Evolutionary conservation across 2,113 vertebrate species (phyloP).

Genomic region (Odocoileus virginianus): DNA sequence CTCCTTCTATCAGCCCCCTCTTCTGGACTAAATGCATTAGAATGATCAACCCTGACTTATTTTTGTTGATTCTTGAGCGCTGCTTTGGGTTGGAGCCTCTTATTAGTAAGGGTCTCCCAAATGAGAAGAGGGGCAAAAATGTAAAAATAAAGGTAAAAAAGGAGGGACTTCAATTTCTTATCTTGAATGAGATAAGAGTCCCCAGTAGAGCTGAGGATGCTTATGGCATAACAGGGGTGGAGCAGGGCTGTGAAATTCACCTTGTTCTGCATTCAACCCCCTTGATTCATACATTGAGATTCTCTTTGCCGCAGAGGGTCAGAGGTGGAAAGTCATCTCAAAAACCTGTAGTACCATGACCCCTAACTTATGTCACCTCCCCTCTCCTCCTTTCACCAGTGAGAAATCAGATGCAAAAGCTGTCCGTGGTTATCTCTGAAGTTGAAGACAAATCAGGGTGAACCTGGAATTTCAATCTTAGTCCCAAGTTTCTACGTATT

Average conservation of each 20-base stretch:
- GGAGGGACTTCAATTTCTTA: background rate
- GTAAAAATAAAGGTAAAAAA: background rate
- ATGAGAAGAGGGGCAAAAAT: background rate
- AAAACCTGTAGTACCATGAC: background rate
- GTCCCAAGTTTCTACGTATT: background rate
- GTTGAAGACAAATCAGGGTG: background rate
- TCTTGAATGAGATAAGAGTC: background rate
- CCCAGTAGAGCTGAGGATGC: background rate
- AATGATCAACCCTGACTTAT: background rate
- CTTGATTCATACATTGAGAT: background rate
- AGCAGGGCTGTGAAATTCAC: no score
- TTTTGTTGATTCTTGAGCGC: background rate
- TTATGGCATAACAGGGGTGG: background rate
- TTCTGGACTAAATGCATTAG: background rate
- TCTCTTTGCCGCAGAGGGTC: background rate
- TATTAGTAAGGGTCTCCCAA: background rate
- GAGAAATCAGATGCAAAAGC: background rate
- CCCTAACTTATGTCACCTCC: background rate
- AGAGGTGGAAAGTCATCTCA: background rate
- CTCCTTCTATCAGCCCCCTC: background rate
- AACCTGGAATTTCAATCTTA: background rate
- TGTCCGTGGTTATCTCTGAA: rapidly evolving
- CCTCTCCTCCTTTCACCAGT: background rate
- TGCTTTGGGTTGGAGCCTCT: background rate
- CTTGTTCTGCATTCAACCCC: no score